phyloP scores from a whole-genome alignment of 2,888 invertebrate species.

The Sarcophaga variegata region DNA sequence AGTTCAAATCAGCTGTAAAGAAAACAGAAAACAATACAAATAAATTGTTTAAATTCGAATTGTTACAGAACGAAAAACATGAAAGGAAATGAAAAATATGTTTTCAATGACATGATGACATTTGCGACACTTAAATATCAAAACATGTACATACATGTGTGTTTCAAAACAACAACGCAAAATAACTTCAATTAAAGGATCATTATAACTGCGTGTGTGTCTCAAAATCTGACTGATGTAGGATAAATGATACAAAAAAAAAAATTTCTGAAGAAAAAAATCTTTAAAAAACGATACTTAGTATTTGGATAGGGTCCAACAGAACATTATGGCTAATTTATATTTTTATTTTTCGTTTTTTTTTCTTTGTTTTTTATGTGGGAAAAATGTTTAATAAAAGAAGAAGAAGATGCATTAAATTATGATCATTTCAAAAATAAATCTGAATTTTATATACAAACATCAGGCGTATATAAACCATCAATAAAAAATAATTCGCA shows the following conservation, averaged over 20 bases:
- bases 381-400: background rate
- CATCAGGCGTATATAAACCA: too few species aligned
- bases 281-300: background rate
- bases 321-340: conserved; percentile 20
- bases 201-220: background rate
- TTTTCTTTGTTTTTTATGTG: too few species aligned
- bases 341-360: background rate
- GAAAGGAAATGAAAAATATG: too few species aligned
- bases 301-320: conserved; percentile 40
- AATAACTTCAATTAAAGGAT: too few species aligned
- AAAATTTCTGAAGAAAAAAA: background rate
- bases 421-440: background rate
- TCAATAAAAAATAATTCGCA: too few species aligned
- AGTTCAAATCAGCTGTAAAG: conserved; percentile 28
- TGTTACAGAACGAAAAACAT: too few species aligned
- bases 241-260: conserved; percentile 15
- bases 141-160: background rate
- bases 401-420: background rate
- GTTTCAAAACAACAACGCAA: background rate
- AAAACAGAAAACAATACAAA: conserved; percentile 28
- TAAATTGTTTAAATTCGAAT: background rate
- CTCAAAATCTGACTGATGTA: conserved; percentile 21
- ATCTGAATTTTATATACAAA: background rate
- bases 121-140: too few species aligned
- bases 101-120: too few species aligned